Conservation (phyloP, 1,140 invertebrate genomes). For the Phymastichus coffea region DNA sequence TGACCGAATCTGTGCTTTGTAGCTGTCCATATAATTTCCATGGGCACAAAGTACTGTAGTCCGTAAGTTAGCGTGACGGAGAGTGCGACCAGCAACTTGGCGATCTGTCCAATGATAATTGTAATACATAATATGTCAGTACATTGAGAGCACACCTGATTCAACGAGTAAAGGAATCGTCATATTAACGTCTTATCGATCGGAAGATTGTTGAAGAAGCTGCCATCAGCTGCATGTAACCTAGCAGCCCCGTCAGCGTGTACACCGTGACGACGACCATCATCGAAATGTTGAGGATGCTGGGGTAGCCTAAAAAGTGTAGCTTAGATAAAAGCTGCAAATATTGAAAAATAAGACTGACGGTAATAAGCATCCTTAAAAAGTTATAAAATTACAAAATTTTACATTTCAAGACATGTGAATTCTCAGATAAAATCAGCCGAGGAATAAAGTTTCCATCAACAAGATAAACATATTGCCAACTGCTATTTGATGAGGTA, state of each 20-base stretch:
- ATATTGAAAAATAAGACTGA: neutral
- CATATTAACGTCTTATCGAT: slow-evolving; percentile 56
- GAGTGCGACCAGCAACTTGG: slow-evolving; percentile 79
- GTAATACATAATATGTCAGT: slow-evolving; percentile 30
- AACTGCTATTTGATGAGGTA: too few relatives aligned
- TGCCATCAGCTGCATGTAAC: slow-evolving; percentile 67
- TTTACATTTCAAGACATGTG: too few relatives aligned
- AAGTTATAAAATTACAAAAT: too few relatives aligned
- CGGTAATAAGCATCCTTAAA: too few relatives aligned
- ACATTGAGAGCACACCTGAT: neutral
- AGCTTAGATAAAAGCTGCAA: too few relatives aligned
- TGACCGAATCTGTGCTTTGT: slow-evolving; percentile 37
- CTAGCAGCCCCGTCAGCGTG: slow-evolving; percentile 76
- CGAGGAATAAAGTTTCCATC: too few relatives aligned
- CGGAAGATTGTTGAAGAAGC: slow-evolving; percentile 71
- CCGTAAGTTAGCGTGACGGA: slow-evolving; percentile 86
- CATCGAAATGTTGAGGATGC: slow-evolving; percentile 83
- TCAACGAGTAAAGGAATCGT: slow-evolving; percentile 40
- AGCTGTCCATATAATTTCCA: slow-evolving; percentile 64
- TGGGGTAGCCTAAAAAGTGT: slow-evolving; percentile 75
- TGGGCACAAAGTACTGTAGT: slow-evolving; percentile 87
- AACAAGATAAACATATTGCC: too few relatives aligned
- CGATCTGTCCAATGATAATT: slow-evolving; percentile 66
- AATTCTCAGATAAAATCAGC: neutral
- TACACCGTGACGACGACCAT: slow-evolving; percentile 71